phyloP scores from a whole-genome alignment of 2,113 vertebrate genomes.

The Heptranchias perlo region DNA sequence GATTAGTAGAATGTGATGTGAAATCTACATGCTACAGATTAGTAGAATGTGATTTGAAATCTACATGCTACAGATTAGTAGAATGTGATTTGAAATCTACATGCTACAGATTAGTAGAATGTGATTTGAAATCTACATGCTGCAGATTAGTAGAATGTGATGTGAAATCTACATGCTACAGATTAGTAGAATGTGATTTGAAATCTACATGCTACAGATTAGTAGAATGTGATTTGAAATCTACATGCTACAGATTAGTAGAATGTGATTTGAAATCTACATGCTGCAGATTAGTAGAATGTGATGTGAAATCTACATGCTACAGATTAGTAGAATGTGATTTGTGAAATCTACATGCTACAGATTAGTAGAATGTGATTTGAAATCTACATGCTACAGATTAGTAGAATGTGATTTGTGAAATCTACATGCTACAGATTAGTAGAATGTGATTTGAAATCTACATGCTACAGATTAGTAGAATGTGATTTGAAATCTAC shows the following conservation, averaged over 20 bases:
- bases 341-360: neutral
- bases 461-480: neutral
- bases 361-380: neutral
- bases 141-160: neutral
- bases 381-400: neutral
- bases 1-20: neutral
- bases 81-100: neutral
- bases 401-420: neutral
- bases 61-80: neutral
- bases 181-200: neutral
- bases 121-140: neutral
- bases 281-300: neutral
- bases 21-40: neutral
- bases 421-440: neutral
- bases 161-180: neutral
- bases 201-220: neutral
- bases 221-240: neutral
- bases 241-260: neutral
- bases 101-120: neutral
- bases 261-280: neutral
- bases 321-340: neutral
- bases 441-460: neutral
- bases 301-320: neutral
- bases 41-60: neutral
- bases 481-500: neutral